A percentile compares a stretch with the other conserved stretches of the same genome.
Conservation (phyloP, 1,140 invertebrate species). For the Paramacrobiotus metropolitanus region DNA sequence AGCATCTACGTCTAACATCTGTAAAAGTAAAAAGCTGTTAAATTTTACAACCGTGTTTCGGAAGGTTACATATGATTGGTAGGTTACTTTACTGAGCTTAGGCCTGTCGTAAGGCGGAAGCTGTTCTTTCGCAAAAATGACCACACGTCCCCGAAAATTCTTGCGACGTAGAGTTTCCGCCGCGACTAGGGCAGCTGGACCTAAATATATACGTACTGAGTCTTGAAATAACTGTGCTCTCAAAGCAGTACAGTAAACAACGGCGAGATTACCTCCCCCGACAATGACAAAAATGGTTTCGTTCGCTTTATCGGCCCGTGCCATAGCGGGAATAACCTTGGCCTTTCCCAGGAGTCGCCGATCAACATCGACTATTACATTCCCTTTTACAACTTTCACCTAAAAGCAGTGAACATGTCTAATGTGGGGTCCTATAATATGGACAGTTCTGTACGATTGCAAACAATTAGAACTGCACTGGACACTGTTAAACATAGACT, state of each 20-base stretch:
- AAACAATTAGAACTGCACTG: too few species aligned
- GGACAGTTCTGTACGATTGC: too few species aligned
- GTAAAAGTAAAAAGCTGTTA: not conserved
- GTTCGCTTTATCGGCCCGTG: constrained; percentile 23
- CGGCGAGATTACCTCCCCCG: constrained; percentile 38
- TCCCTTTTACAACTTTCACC: constrained; percentile 2
- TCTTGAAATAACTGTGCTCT: not conserved
- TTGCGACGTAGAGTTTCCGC: constrained; percentile 65
- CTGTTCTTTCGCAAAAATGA: constrained; percentile 50
- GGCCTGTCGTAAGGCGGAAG: constrained; percentile 62
- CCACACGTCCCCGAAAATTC: constrained; percentile 53
- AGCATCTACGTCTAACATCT: constrained; percentile 32
- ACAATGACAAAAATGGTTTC: constrained; percentile 38
- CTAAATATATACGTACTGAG: constrained; percentile 19
- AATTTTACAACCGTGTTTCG: too few species aligned
- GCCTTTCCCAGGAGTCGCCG: not conserved
- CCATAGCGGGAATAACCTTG: not conserved
- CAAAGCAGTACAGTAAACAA: not conserved
- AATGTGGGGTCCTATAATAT: too few species aligned
- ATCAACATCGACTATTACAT: not conserved
- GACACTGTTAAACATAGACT: too few species aligned
- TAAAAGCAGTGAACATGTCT: not conserved
- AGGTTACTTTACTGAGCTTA: constrained; percentile 49
- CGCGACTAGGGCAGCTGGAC: constrained; percentile 53
- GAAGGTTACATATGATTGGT: not conserved